Evolutionary conservation across 2,797 vertebrate species (phyloP), one percentile per base, ranked within the genome.

Genomic region (Leucoraja ocellata): DNA sequence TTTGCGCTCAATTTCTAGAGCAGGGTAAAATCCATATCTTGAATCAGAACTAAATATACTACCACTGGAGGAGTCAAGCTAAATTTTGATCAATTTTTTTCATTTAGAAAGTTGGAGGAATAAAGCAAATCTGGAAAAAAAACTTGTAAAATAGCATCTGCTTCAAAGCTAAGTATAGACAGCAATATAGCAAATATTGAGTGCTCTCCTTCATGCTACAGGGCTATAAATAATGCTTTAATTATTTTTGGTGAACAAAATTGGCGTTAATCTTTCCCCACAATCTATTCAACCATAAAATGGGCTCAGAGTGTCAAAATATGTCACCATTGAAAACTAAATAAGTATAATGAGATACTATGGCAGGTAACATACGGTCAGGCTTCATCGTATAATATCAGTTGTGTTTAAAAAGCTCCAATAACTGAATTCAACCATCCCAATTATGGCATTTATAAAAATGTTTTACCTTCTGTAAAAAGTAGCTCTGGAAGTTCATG

Each of bases 401-500:
- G 46, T 36, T 21, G 8, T 39, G 18, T 63, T 73, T 28, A 5
- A 8, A 39, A 8, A 36, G 25, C 78, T 92, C 54, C 90, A 76
- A 14, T 91, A 74, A 39, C 86, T 39, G 10, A 79, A 32, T 21
- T 36, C 36, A 39, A 21, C 58, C 16, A 79, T 39, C 58, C 80
- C 77, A 65, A 28, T 18, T 0, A 39, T 11, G 14, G 11, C 36
- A 68, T 18, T 71, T 39, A 68, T 63, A 84, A 94, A 25, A 13
- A 93, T 94, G 81, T 39, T 32, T 94, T 96, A 99, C 98, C 98
- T 99, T 99, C 94, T 99, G 98, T 21, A 99, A 96, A 95, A 99
- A 99, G 95, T 99, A 99, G 95, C 98, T 99, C 95, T 99, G 99
- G 95, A 99, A 99, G 95, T 96, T 99, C 96, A 99, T 97, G 94